Base-by-base conservation (phyloP, 1,140 invertebrate genomes). In the Batillaria attramentaria region DNA sequence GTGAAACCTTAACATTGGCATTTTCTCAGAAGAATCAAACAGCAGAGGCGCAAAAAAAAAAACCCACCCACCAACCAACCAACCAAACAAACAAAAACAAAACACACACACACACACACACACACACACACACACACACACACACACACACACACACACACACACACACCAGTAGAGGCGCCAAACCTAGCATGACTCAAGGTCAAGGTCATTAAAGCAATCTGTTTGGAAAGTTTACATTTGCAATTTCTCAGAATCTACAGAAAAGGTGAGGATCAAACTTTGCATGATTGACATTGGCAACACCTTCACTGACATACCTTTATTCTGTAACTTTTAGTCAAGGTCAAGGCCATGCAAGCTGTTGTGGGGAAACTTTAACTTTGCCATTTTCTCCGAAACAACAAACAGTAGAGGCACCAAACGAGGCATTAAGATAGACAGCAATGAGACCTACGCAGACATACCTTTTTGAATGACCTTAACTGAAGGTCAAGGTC, bases 21-120 rank as follows among this genome's bases (percentile, higher is more conserved):
- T n/a, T n/a, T n/a, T n/a, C n/a, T n/a, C n/a, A n/a, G n/a, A n/a
- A n/a, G n/a, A n/a, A n/a, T n/a, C n/a, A n/a, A n/a, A n/a, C n/a
- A n/a, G n/a, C n/a, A n/a, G n/a, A 31, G 24, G 31, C 57, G 24
- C 57, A n/a, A 20, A 60, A 20, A 60, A 20, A 60, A 20, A 60
- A 20, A 60, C 57, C 24, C 57, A 60, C 24, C 57, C 24, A 20
- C 24, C 57, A 24, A 20, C 6, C 57, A 24, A 20, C 24, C 57
- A 31, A 20, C 24, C 57, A 24, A 20, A n/a, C 57, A 60, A 20
- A 60, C 57, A 60, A 20, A 60, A 20, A 60, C 57, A 60, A 20
- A 60, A 6, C 57, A 60, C 57, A 60, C 57, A 60, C 57, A 60
- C 57, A 60, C 57, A 60, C 57, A 60, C 24, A 24, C 57, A 60